phyloP scores from a whole-genome alignment of 1,140 invertebrate species.

The Pygmarrhopalites habei region DNA sequence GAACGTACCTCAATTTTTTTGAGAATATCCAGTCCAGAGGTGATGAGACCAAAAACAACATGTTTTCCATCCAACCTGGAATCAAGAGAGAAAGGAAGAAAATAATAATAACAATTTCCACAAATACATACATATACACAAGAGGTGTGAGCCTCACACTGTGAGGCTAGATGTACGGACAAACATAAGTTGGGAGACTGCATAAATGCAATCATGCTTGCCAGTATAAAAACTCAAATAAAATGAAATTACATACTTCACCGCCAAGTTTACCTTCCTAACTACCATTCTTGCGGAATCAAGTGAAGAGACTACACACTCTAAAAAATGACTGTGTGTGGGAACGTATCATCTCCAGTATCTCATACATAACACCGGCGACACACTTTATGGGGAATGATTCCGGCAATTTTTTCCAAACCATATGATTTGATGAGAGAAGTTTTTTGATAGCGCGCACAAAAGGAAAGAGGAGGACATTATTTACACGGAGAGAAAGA shows the following conservation, averaged over 20 bases:
- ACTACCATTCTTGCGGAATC: constrained; percentile 1
- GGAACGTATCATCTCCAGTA: too few relatives aligned
- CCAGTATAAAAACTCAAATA: constrained; percentile 8
- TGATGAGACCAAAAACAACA: constrained; percentile 88
- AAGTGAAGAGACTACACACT: background rate
- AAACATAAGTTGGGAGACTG: too few relatives aligned
- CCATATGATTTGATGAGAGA: constrained; percentile 24
- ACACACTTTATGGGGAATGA: background rate
- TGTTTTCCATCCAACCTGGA: constrained; percentile 79
- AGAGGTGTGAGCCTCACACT: too few relatives aligned
- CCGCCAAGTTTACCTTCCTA: background rate
- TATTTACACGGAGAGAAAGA: constrained; percentile 3
- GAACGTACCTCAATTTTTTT: constrained; percentile 72
- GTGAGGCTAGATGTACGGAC: too few relatives aligned
- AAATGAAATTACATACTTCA: constrained; percentile 14
- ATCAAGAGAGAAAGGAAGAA: constrained; percentile 11
- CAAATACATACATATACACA: too few relatives aligned
- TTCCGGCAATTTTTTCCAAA: constrained; percentile 3
- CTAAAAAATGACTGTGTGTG: too few relatives aligned
- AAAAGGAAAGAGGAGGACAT: background rate
- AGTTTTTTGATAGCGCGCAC: background rate
- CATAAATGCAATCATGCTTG: constrained; percentile 9
- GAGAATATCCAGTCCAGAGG: constrained; percentile 82
- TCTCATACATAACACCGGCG: too few relatives aligned
- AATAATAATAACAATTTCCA: constrained; percentile 7